Evolutionary conservation across 2,113 vertebrate species (phyloP), one percentile per base, ranked within the genome.

Genomic region (Mustela nigripes): DNA sequence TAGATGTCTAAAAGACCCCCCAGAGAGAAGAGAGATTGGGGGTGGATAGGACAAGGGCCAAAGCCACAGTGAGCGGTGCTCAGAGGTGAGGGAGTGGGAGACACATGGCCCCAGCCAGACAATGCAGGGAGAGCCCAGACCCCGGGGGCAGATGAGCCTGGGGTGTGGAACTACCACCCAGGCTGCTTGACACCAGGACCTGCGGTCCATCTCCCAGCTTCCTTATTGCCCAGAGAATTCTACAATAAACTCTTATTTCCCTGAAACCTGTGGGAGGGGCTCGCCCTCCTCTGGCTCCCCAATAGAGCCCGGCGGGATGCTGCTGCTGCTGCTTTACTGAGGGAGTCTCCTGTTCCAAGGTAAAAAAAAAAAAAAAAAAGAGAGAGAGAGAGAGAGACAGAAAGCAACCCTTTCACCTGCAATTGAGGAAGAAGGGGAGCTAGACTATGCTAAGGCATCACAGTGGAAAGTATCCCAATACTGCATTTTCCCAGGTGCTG

Each of bases 281-380:
- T 31, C 21, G 33, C 18, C 11, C 58, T 74, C 89, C 26, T 56
- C 9, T 5, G 11, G 16, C 42, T 83, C 22, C 31, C 45, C 8
- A 28, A 31, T 48, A 33, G 11, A 94, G 48, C 26, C 62, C 62
- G 2, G 24, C 3, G 15, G 0, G 39, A 39, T 39, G 18, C 19
- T 18, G 63, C 18, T 81, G 11, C 62, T 85, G 83, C 48, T 89
- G 87, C 31, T 94, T 82, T 85, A 96, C 71, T 78, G 95, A 93
- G 89, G 93, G 95, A 96, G 90, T 76, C 67, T 71, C n/a, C 69
- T 33, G 33, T 11, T 73, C 58, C 2, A 5, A 7, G 16, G 58
- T n/a, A 26, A 65, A 96, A 91, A 16, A 53, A 53, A 96, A 91
- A 16, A 53, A 53, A 53, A 53, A 53, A 15, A 4, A 15, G 42